Evolutionary conservation across 2,113 vertebrate species (phyloP).

Genomic region (Anthoscopus minutus): DNA sequence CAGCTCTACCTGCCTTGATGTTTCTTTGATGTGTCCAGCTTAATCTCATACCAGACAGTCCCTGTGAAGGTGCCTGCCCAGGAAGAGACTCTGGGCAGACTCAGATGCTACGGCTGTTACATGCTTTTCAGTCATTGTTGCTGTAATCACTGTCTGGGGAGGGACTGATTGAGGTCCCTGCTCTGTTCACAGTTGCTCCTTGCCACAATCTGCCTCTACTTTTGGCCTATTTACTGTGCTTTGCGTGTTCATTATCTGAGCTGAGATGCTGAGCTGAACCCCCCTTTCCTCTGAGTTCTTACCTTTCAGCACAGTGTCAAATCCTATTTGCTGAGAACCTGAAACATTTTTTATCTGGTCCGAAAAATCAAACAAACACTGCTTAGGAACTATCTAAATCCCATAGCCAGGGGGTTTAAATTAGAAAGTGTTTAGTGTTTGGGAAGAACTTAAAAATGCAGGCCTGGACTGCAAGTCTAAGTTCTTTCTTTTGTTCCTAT

Average conservation of each 20-base stretch:
- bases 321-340: neutral
- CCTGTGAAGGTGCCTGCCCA: neutral
- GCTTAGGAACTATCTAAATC: neutral
- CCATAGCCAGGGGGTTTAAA: neutral
- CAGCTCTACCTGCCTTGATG: neutral
- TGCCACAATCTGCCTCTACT: neutral
- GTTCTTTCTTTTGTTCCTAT: neutral
- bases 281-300: neutral
- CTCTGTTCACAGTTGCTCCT: neutral
- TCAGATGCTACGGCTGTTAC: neutral
- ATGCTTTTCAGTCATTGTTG: neutral
- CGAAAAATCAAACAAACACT: neutral
- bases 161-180: neutral
- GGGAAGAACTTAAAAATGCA: neutral
- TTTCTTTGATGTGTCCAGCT: constrained; percentile 26
- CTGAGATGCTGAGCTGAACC: neutral
- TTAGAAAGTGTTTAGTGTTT: neutral
- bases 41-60: neutral
- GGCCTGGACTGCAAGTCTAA: neutral
- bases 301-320: constrained; percentile 28
- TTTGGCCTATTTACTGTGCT: neutral
- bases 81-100: neutral
- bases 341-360: neutral
- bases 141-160: neutral
- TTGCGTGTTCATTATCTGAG: neutral